Percentiles rank a stretch among this genome's conserved stretches.
phyloP scores from a whole-genome alignment of 2,113 vertebrate species.

The Sinocyclocheilus grahami region DNA sequence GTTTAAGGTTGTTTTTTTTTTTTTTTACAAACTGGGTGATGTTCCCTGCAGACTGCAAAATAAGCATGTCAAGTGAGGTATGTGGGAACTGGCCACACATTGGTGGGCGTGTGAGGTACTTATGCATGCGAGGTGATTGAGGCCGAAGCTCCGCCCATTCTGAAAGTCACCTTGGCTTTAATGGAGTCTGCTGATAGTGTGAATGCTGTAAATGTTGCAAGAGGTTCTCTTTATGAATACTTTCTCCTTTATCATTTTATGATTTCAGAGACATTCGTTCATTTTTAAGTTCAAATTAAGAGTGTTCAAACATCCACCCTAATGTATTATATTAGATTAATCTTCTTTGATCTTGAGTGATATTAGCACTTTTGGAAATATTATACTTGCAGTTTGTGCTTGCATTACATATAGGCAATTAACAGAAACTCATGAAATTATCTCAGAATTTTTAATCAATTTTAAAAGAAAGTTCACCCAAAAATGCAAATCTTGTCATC shows the following conservation, averaged over 20 bases:
- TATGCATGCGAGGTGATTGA: slow-evolving; percentile 61
- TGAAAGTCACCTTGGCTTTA: slow-evolving; percentile 68
- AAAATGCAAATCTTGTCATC: too few relatives aligned
- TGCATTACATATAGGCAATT: neutral
- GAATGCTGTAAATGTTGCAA: slow-evolving; percentile 31
- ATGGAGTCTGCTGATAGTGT: slow-evolving; percentile 47
- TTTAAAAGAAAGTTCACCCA: too few relatives aligned
- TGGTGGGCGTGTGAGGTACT: slow-evolving; percentile 42
- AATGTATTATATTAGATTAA: slow-evolving; percentile 4
- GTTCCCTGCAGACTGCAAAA: neutral
- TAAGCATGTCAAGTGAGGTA: neutral
- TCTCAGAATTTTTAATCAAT: too few relatives aligned
- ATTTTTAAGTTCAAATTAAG: neutral
- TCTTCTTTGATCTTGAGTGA: slow-evolving; percentile 21
- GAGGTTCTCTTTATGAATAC: slow-evolving; percentile 20
- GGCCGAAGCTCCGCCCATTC: slow-evolving; percentile 25
- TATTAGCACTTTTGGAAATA: neutral
- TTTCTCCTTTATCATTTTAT: slow-evolving; percentile 27
- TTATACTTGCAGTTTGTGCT: neutral
- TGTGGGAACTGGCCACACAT: neutral
- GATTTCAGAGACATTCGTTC: slow-evolving; percentile 18
- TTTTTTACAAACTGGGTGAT: slow-evolving; percentile 41
- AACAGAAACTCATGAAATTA: neutral
- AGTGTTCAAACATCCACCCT: neutral
- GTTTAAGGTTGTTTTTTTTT: slow-evolving; percentile 51